A percentile compares a stretch with the other conserved stretches of the same genome.
These are phyloP conservation scores for Ceratina japonica DNA, from an alignment of 1,140 invertebrate genomes.

Conservation along the genomic window DNA sequence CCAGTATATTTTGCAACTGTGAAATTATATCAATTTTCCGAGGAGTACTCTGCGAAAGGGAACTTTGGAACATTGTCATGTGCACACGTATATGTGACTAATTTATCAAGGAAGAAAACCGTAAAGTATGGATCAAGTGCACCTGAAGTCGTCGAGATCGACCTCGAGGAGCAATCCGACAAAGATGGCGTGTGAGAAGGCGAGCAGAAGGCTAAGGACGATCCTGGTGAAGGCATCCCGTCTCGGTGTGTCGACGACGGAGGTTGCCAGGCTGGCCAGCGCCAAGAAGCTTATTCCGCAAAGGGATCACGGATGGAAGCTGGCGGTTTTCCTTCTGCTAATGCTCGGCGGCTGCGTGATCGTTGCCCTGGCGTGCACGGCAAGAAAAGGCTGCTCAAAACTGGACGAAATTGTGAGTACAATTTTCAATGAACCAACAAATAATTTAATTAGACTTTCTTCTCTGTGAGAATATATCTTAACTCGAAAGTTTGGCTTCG, in stretches of 20 bases:
- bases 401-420: slow-evolving; percentile 77
- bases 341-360: slow-evolving; percentile 75
- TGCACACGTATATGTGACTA: neutral
- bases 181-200: slow-evolving; percentile 77
- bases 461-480: too few species aligned
- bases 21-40: neutral
- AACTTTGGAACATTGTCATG: neutral
- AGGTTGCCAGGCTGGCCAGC: slow-evolving; percentile 71
- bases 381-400: slow-evolving; percentile 75
- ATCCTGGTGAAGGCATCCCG: slow-evolving; percentile 74
- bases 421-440: neutral
- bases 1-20: neutral
- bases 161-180: slow-evolving; percentile 70
- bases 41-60: neutral
- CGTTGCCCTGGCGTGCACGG: slow-evolving; percentile 75
- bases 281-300: slow-evolving; percentile 73
- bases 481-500: neutral
- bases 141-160: slow-evolving; percentile 69
- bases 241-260: slow-evolving; percentile 68
- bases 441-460: too few species aligned
- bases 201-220: slow-evolving; percentile 70
- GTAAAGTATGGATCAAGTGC: slow-evolving; percentile 70
- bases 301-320: slow-evolving; percentile 76
- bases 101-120: neutral
- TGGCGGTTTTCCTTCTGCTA: slow-evolving; percentile 74